Conservation (phyloP, 2,888 invertebrate genomes). For the Harpagoxenus sublaevis region DNA sequence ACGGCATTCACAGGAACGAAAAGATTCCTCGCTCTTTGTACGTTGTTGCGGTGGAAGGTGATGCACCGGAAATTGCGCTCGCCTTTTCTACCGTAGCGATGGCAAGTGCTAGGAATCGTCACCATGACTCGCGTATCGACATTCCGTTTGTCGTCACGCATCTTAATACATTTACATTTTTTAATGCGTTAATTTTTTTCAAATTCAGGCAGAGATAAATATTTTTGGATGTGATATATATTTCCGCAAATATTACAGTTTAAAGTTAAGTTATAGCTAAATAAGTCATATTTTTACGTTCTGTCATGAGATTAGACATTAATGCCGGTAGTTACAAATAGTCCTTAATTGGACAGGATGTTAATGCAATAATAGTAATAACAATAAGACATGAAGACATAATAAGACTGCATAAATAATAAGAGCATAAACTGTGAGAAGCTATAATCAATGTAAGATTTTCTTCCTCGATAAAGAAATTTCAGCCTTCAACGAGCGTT, state of each 20-base stretch:
- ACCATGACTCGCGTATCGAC: conserved; percentile 21
- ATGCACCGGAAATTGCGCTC: conserved; percentile 56
- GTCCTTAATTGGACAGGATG: neutral
- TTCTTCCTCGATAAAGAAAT: conserved; percentile 32
- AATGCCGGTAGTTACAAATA: neutral
- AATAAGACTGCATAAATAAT: conserved; percentile 8
- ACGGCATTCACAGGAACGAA: conserved; percentile 83
- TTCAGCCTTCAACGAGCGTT: conserved; percentile 35
- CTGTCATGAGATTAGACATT: neutral
- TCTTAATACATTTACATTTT: neutral
- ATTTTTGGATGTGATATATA: neutral
- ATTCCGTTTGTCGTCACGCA: neutral
- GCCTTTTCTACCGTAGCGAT: conserved; percentile 60
- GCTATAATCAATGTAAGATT: conserved; percentile 18
- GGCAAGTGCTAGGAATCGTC: conserved; percentile 46
- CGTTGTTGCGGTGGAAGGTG: conserved; percentile 74
- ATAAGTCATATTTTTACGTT: neutral
- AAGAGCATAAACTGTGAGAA: conserved; percentile 24
- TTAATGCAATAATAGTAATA: neutral
- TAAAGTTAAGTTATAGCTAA: neutral
- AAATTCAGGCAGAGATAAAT: neutral
- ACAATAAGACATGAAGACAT: neutral
- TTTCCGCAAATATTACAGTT: neutral
- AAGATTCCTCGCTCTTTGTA: conserved; percentile 80
- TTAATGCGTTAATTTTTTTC: neutral